Percentiles rank a stretch among this genome's conserved stretches.
These are phyloP conservation scores for Physocephala rufipes DNA, from an alignment of 2,888 invertebrate species.

Conservation along the genomic window DNA sequence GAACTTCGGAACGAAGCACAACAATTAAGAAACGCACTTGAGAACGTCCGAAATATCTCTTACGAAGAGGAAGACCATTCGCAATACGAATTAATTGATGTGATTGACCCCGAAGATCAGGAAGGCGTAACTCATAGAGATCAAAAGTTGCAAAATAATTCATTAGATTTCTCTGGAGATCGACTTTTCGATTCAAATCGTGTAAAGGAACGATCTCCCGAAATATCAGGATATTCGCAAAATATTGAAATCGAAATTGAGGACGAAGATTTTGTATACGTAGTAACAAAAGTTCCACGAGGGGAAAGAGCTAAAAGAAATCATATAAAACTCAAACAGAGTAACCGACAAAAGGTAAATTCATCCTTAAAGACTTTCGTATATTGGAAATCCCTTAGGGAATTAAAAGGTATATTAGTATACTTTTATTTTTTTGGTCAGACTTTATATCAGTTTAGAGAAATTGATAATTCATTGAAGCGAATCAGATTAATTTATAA, in stretches of 20 bases:
- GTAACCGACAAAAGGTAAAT: conserved; percentile 1
- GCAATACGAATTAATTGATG: conserved; percentile 45
- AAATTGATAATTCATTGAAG: no score
- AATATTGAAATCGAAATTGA: conserved; percentile 28
- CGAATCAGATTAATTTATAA: no score
- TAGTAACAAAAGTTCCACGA: conserved; percentile 43
- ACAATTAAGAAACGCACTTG: conserved; percentile 9
- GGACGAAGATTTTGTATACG: conserved; percentile 44
- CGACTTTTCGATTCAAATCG: not conserved
- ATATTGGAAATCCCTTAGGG: no score
- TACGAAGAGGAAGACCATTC: conserved; percentile 33
- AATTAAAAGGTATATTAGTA: no score
- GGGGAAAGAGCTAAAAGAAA: not conserved
- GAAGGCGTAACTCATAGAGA: conserved; percentile 3
- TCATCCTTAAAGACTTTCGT: no score
- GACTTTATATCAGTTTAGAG: no score
- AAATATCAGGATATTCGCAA: not conserved
- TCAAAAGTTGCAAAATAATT: not conserved
- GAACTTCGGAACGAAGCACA: not conserved
- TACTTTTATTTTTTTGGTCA: no score
- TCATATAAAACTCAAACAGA: not conserved
- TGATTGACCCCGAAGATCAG: conserved; percentile 39
- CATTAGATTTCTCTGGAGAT: no score
- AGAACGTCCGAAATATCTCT: not conserved
- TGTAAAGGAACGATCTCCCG: not conserved